Evolutionary conservation across 2,797 vertebrate species (phyloP).

Genomic region (Mormyrops attenuatus): DNA sequence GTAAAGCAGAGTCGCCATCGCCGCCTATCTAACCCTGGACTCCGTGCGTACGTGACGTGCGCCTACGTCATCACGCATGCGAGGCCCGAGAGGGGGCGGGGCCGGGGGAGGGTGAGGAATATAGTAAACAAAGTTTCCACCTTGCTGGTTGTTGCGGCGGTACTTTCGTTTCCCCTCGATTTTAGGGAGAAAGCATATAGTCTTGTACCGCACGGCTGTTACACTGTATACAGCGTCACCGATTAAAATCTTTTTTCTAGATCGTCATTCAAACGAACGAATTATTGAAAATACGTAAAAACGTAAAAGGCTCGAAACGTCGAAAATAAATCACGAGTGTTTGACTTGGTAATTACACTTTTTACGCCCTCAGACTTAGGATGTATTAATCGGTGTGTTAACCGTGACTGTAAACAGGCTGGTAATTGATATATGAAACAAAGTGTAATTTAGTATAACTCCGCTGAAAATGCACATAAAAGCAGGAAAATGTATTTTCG

Average conservation of each 20-base stretch:
- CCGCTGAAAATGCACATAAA: background rate
- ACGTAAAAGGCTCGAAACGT: background rate
- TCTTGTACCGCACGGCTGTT: background rate
- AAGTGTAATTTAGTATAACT: background rate
- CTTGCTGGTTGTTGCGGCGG: background rate
- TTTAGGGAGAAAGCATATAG: background rate
- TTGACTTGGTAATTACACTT: background rate
- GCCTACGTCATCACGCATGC: constrained; percentile 50
- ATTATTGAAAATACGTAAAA: background rate
- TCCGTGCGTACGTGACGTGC: constrained; percentile 35
- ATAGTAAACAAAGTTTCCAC: constrained; percentile 50
- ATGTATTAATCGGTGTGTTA: background rate
- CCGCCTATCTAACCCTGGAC: constrained; percentile 52
- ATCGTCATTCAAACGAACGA: background rate
- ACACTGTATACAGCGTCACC: background rate
- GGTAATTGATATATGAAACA: background rate
- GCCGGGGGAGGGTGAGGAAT: constrained; percentile 35
- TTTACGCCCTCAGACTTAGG: background rate
- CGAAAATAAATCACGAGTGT: background rate
- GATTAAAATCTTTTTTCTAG: background rate
- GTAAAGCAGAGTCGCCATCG: constrained; percentile 49
- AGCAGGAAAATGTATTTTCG: background rate
- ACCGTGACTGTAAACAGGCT: background rate
- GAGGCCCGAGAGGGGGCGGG: background rate
- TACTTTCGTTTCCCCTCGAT: background rate